These are phyloP conservation scores for Arenaria interpres DNA, from an alignment of 2,113 vertebrate genomes.

Conservation along the genomic window DNA sequence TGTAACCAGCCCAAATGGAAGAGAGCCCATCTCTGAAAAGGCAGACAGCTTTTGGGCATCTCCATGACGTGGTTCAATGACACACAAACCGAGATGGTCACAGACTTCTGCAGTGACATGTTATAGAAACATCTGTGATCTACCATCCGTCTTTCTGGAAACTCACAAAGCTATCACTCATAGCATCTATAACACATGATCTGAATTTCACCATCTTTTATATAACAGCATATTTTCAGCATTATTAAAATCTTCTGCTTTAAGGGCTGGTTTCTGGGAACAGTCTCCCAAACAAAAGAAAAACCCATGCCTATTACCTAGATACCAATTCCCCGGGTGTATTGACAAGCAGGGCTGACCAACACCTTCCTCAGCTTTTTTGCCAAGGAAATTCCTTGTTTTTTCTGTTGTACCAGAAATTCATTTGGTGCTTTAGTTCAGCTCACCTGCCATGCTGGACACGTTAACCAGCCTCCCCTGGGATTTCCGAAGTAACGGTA, in stretches of 20 bases:
- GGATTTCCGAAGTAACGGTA: constrained; percentile 81
- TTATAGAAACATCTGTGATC: neutral
- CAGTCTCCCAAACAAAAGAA: neutral
- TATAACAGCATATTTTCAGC: neutral
- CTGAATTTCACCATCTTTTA: neutral
- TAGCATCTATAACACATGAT: neutral
- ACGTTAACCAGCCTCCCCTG: constrained; percentile 84
- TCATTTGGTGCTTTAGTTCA: neutral
- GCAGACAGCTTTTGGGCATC: neutral
- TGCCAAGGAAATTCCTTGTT: neutral
- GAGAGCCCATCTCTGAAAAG: neutral
- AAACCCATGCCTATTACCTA: neutral
- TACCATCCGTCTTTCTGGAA: neutral
- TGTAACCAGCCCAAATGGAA: neutral
- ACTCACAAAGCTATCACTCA: neutral
- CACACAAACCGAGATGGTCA: neutral
- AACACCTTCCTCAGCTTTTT: neutral
- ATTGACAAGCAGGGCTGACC: neutral
- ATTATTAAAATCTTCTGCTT: neutral
- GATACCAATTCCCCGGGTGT: neutral
- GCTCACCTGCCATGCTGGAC: constrained; percentile 85
- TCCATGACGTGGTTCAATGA: neutral
- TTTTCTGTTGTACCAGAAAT: neutral
- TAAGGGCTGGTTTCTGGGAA: neutral
- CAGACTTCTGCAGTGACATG: neutral